Evolutionary conservation across 2,113 vertebrate species (phyloP), one percentile per base, ranked within the genome.

Genomic region (Polyodon spathula): DNA sequence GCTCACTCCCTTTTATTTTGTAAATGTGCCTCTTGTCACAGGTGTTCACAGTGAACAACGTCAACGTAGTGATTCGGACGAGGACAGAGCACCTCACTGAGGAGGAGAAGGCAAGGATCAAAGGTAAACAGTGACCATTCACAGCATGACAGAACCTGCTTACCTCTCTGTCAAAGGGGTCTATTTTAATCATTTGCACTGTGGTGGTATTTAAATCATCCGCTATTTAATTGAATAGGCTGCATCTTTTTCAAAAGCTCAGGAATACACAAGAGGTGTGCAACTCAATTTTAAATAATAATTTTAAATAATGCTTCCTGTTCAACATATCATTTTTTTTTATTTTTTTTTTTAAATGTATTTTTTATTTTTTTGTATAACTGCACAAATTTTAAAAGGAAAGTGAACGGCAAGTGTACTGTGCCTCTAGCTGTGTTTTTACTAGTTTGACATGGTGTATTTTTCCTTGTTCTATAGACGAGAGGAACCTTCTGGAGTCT

Each of bases 21-120:
- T 2, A 7, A 65, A 68, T 43, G 27, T 27, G 27, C 27, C 27
- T 27, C 27, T 27, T 27, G 27, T 27, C 60, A n/a, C 79, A 98
- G 96, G 95, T 99, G 37, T 99, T 97, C 73, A 92, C 87, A 9
- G 96, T 94, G 63, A 98, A 96, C 79, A 97, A 97, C 4, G 91
- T 97, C 57, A 95, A 89, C 4, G 90, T 98, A 52, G 86, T 99
- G 42, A 98, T 95, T 68, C 90, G 86, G 65, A 97, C 95, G 11
- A 85, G 95, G 64, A 98, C 95, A 0, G 96, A 99, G 39, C 96
- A 99, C 71, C 79, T 99, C 53, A 99, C 95, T 0, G 94, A 98
- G 6, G 95, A 98, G 58, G 96, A 99, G 69, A 99, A 98, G 71
- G 88, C 84, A 67, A 85, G 91, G 73, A 97, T 95, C 1, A 97